Conservation (phyloP, 1,140 invertebrate species). For the Armadillidium nasatum region DNA sequence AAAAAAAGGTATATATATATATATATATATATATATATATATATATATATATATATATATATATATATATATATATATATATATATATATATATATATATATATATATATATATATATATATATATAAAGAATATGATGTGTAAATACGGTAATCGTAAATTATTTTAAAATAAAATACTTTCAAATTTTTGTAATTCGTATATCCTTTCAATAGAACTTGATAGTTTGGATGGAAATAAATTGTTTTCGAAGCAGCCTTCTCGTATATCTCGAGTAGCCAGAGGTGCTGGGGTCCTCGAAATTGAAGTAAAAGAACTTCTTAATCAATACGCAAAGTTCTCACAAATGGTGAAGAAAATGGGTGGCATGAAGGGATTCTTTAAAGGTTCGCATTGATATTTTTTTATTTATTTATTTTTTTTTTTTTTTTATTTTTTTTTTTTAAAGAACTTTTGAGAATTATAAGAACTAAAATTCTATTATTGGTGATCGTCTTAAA, state of each 20-base stretch:
- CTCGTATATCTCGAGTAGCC: slow-evolving; percentile 80
- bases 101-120: too few relatives aligned
- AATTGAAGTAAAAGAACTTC: slow-evolving; percentile 94
- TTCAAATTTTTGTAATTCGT: neutral
- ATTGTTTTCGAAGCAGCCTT: slow-evolving; percentile 89
- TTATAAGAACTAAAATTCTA: too few relatives aligned
- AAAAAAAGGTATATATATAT: too few relatives aligned
- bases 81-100: too few relatives aligned
- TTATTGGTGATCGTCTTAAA: too few relatives aligned
- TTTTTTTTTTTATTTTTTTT: slow-evolving; percentile 20
- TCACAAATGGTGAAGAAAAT: slow-evolving; percentile 99
- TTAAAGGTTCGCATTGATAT: slow-evolving; percentile 62
- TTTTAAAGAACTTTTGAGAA: neutral
- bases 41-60: too few relatives aligned
- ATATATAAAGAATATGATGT: too few relatives aligned
- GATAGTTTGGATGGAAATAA: slow-evolving; percentile 96
- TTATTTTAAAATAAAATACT: neutral
- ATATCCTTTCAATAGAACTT: slow-evolving; percentile 62
- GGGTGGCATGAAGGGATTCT: slow-evolving; percentile 98
- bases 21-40: too few relatives aligned
- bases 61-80: too few relatives aligned
- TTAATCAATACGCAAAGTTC: slow-evolving; percentile 98
- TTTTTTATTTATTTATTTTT: neutral
- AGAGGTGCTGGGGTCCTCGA: slow-evolving; percentile 91
- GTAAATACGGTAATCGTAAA: neutral